Conservation (phyloP, 2,888 invertebrate genomes). For the Piscicola geometra region DNA sequence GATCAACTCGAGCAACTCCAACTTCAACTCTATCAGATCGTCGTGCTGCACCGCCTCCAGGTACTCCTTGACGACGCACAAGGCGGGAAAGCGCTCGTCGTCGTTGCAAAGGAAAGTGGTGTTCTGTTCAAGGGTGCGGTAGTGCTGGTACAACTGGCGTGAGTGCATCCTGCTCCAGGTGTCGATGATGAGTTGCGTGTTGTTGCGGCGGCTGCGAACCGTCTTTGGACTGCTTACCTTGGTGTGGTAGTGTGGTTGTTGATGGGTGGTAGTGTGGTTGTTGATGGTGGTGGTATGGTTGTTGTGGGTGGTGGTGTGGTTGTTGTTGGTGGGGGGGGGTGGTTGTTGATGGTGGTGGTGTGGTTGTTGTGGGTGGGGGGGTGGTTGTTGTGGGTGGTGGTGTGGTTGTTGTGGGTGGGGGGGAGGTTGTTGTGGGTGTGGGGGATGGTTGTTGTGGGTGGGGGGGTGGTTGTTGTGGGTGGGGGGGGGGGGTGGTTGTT, state of each 20-base stretch:
- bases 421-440: no score
- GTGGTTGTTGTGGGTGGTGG: no score
- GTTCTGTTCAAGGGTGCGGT: conserved; percentile 14
- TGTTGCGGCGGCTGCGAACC: not conserved
- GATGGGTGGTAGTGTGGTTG: not conserved
- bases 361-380: no score
- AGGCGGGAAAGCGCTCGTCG: conserved; percentile 13
- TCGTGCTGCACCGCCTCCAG: not conserved
- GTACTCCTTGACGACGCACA: conserved; percentile 19
- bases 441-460: no score
- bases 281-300: not conserved
- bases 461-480: no score
- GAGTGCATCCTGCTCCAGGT: conserved; percentile 23
- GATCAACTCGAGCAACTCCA: conserved; percentile 62
- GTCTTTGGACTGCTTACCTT: conserved; percentile 23
- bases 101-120: conserved; percentile 14
- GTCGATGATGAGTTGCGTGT: conserved; percentile 6
- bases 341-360: no score
- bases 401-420: no score
- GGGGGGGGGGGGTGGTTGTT: no score
- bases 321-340: no score
- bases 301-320: no score
- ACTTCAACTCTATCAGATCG: not conserved
- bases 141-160: conserved; percentile 8
- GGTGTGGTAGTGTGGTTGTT: no score